A percentile compares a stretch with the other conserved stretches of the same genome.
phyloP scores from a whole-genome alignment of 1,140 invertebrate genomes.

The Micrasema minimum region DNA sequence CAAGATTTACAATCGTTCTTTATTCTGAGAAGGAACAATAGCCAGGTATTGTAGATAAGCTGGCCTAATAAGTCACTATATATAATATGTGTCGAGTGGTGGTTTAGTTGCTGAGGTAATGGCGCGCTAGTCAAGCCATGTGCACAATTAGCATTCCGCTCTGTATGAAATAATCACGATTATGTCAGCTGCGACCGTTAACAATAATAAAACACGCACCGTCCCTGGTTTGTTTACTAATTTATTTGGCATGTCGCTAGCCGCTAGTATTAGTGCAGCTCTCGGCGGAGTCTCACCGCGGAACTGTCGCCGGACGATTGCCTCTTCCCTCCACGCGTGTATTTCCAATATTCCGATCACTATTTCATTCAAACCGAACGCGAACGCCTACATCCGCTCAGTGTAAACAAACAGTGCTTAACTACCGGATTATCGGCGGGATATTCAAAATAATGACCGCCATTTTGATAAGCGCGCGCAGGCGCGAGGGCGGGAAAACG shows the following conservation, averaged over 20 bases:
- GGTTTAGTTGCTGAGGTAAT: not conserved
- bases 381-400: not conserved
- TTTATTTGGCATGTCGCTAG: constrained; percentile 39
- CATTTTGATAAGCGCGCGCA: constrained; percentile 31
- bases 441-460: constrained; percentile 36
- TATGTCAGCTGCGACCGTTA: constrained; percentile 24
- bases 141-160: constrained; percentile 22
- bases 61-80: too few relatives aligned
- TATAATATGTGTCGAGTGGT: too few relatives aligned
- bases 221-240: constrained; percentile 38
- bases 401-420: constrained; percentile 29
- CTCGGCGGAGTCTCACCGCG: constrained; percentile 11
- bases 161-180: constrained; percentile 13
- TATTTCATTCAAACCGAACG: constrained; percentile 19
- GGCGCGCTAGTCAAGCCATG: constrained; percentile 5
- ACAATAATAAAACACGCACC: constrained; percentile 26
- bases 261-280: constrained; percentile 4
- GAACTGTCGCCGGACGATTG: constrained; percentile 5
- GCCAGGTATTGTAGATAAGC: not conserved
- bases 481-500: constrained; percentile 31
- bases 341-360: not conserved
- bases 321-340: constrained; percentile 15
- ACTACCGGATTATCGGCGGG: not conserved
- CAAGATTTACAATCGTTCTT: constrained; percentile 8
- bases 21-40: not conserved